Evolutionary conservation across 92 coral and sea anemone genomes (phyloP).

Genomic region (Umimayanthus kanabou): DNA sequence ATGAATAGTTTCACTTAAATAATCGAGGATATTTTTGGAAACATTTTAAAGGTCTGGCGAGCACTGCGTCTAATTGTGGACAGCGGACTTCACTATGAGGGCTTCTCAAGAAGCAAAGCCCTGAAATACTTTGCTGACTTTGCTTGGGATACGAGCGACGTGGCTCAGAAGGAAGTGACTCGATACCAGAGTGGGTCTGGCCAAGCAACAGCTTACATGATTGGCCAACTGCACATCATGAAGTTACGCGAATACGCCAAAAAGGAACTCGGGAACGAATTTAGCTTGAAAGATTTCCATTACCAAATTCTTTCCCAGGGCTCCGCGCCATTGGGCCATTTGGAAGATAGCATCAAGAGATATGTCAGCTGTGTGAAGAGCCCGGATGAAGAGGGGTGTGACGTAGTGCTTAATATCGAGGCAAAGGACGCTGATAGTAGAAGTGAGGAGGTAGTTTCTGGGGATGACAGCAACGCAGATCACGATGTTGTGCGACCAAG

Average conservation of each 20-base stretch:
- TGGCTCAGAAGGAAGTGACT: constrained; percentile 78
- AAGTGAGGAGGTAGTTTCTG: background rate
- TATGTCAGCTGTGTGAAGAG: constrained; percentile 70
- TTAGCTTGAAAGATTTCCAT: constrained; percentile 84
- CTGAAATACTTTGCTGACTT: constrained; percentile 64
- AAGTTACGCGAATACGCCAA: constrained; percentile 68
- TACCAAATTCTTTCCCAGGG: constrained; percentile 87
- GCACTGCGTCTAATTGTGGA: constrained; percentile 91
- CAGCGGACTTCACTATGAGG: constrained; percentile 78
- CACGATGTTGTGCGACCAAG: constrained; percentile 4
- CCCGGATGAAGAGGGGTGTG: constrained; percentile 69
- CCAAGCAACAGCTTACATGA: constrained; percentile 92
- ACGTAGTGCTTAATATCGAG: constrained; percentile 56
- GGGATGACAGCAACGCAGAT: background rate
- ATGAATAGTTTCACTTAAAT: no score
- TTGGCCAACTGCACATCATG: constrained; percentile 80
- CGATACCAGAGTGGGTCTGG: constrained; percentile 91
- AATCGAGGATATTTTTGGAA: background rate
- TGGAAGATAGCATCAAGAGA: constrained; percentile 62
- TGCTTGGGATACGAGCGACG: constrained; percentile 78
- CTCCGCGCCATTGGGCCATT: constrained; percentile 74
- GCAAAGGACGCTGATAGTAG: background rate
- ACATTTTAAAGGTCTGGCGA: constrained; percentile 73
- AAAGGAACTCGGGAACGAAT: constrained; percentile 58
- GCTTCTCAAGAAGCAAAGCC: constrained; percentile 69